phyloP scores from a whole-genome alignment of 2,888 invertebrate species.

The Orgyia antiqua region DNA sequence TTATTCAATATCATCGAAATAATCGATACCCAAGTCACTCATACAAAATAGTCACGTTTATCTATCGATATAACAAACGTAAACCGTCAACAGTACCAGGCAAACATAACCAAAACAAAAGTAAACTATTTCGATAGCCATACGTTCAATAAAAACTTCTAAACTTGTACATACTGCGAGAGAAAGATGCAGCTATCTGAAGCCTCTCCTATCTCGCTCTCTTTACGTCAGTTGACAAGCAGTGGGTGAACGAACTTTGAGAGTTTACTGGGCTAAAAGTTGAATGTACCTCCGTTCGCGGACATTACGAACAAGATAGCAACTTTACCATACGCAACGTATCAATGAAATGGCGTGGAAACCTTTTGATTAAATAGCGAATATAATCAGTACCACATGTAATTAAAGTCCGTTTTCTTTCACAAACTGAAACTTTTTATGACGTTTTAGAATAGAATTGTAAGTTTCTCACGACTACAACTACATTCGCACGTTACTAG shows the following conservation, averaged over 20 bases:
- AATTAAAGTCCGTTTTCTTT: conserved; percentile 42
- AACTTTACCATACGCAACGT: conserved; percentile 64
- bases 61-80: conserved; percentile 72
- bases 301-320: conserved; percentile 79
- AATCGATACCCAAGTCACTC: too few relatives aligned
- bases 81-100: conserved; percentile 72
- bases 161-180: conserved; percentile 59
- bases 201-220: conserved; percentile 49
- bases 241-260: conserved; percentile 76
- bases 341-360: conserved; percentile 42
- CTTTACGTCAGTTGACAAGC: conserved; percentile 76
- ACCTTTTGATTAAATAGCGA: conserved; percentile 34
- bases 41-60: conserved; percentile 44
- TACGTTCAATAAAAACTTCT: conserved; percentile 69
- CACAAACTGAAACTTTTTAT: conserved; percentile 19
- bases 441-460: conserved; percentile 41
- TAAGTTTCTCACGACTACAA: conserved; percentile 76
- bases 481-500: conserved; percentile 59
- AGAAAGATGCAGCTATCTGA: conserved; percentile 56
- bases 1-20: too few relatives aligned
- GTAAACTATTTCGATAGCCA: conserved; percentile 68
- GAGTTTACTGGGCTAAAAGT: conserved; percentile 80
- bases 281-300: conserved; percentile 78
- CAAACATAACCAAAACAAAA: conserved; percentile 56
- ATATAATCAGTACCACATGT: conserved; percentile 25